Evolutionary conservation across 2,797 vertebrate genomes (phyloP), one percentile per base, ranked within the genome.

Genomic region (Gallinago solitaria): DNA sequence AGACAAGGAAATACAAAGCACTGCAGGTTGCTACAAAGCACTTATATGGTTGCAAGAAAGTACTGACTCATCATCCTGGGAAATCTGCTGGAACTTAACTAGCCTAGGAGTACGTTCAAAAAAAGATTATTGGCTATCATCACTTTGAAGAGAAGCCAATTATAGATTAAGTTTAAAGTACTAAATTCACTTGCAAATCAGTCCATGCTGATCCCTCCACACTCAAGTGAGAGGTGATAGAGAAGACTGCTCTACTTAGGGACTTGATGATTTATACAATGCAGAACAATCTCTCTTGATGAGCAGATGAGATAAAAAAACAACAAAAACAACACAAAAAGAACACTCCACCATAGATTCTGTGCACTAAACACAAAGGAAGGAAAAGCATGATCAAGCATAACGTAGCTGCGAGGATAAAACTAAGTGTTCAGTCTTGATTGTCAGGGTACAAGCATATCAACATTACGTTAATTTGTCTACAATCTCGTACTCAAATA

Each of bases 101-200:
- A 53, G 5, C 5, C 9, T 35, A 76, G 20, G 19, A 65, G 6
- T 41, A 89, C 0, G 2, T 82, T 84, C 33, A 60, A 25, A 61
- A 64, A 92, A 93, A 64, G 80, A 78, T 63, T 60, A 78, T 32
- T 89, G 61, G 67, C 61, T 1, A 0, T 35, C 35, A 75, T 64
- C 75, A 69, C 45, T 60, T 77, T 0, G 2, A 41, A 82, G 11
- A 82, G 50, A 87, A 82, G 61, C 41, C 54, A 90, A 75, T 48
- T 88, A 76, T 7, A 14, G 77, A 81, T 86, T 78, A 87, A 84
- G 21, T 80, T 27, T 78, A 56, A 51, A 92, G 67, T 68, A 68
- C 25, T 57, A 78, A 82, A 89, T 89, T 92, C 33, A 92, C 17
- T 84, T 78, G 61, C 53, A 94, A 81, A 24, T 75, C 78, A 90